These are phyloP conservation scores for Tetraodon nigroviridis DNA, from an alignment of 2,113 vertebrate species.

Conservation along the genomic window DNA sequence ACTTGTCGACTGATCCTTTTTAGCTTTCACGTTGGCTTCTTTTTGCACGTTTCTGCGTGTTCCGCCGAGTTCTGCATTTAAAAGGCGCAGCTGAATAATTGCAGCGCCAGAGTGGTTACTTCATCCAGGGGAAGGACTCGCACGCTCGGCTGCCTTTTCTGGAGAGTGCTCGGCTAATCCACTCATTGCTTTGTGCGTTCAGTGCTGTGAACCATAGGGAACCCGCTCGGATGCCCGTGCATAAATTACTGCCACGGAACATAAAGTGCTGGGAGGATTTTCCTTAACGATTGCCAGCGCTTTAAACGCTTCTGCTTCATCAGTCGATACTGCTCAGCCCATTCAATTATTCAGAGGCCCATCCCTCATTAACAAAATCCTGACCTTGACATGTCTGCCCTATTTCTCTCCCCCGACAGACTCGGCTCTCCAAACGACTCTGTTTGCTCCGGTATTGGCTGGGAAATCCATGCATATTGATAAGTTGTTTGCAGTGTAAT, in stretches of 20 bases:
- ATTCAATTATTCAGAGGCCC: slow-evolving; percentile 76
- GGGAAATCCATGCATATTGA: slow-evolving; percentile 92
- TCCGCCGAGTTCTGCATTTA: slow-evolving; percentile 55
- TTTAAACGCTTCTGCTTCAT: slow-evolving; percentile 76
- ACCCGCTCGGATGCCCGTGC: slow-evolving; percentile 71
- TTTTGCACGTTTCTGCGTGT: slow-evolving; percentile 31
- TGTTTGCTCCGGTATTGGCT: slow-evolving; percentile 77
- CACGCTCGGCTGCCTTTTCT: slow-evolving; percentile 71
- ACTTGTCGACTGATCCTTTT: slow-evolving; percentile 38
- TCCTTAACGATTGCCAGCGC: slow-evolving; percentile 74
- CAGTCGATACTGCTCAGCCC: slow-evolving; percentile 77
- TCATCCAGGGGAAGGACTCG: slow-evolving; percentile 69
- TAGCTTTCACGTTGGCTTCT: slow-evolving; percentile 34
- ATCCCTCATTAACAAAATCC: slow-evolving; percentile 82
- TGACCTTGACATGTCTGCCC: slow-evolving; percentile 84
- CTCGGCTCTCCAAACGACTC: slow-evolving; percentile 68
- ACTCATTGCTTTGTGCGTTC: slow-evolving; percentile 76
- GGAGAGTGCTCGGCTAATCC: slow-evolving; percentile 74
- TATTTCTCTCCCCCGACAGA: slow-evolving; percentile 73
- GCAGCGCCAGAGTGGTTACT: slow-evolving; percentile 62
- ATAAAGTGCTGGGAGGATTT: slow-evolving; percentile 77
- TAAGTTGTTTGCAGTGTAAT: slow-evolving; percentile 91
- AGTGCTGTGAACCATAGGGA: slow-evolving; percentile 72
- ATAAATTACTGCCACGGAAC: slow-evolving; percentile 78
- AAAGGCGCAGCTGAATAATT: slow-evolving; percentile 69